Conservation (phyloP, 2,888 invertebrate genomes). For the Eupithecia pulchellata region DNA sequence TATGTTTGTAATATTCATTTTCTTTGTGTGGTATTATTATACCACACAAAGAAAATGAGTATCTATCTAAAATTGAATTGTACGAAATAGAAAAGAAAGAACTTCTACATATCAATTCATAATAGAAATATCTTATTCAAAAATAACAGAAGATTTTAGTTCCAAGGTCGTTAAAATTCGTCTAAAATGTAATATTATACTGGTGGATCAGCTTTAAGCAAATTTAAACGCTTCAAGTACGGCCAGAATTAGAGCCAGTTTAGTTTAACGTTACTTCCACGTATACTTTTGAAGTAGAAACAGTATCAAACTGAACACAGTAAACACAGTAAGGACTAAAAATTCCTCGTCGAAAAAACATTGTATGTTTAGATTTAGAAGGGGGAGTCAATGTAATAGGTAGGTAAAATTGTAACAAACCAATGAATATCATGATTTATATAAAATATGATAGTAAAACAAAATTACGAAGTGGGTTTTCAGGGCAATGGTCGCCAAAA, state of each 20-base stretch:
- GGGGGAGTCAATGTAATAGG: neutral
- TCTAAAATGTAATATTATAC: neutral
- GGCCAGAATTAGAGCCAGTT: neutral
- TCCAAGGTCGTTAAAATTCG: neutral
- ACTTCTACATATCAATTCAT: neutral
- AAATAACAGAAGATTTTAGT: neutral
- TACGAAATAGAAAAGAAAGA: neutral
- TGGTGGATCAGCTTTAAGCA: neutral
- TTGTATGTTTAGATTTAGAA: too few species aligned
- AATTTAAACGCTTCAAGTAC: neutral
- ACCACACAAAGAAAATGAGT: too few species aligned
- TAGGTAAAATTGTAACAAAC: neutral
- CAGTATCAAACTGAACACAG: neutral
- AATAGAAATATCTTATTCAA: neutral
- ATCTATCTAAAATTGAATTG: too few species aligned
- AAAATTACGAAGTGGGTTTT: conserved; percentile 11
- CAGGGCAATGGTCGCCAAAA: conserved; percentile 23
- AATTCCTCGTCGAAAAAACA: neutral
- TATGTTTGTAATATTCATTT: too few species aligned
- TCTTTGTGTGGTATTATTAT: too few species aligned
- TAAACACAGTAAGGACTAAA: neutral
- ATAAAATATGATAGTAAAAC: conserved; percentile 15
- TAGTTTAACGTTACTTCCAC: neutral
- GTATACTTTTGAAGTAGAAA: neutral
- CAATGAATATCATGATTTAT: neutral